Evolutionary conservation across 2,113 vertebrate species (phyloP).

Genomic region (Nicator chloris): DNA sequence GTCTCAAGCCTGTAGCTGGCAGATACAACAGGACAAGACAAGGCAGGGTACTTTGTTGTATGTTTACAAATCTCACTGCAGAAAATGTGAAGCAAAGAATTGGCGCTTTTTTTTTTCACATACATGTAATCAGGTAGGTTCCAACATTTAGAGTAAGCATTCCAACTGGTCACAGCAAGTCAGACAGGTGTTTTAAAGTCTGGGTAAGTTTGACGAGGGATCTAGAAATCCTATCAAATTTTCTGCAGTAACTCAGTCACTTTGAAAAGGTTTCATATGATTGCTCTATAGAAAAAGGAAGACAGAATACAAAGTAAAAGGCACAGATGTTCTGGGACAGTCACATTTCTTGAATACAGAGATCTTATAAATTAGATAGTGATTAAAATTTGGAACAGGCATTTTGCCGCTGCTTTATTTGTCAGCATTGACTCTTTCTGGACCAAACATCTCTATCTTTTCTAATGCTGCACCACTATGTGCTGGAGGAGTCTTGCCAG

Average conservation of each 20-base stretch:
- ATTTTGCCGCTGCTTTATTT: slow-evolving; percentile 27
- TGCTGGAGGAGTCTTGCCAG: slow-evolving; percentile 28
- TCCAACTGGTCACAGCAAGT: background rate
- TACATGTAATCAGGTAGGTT: background rate
- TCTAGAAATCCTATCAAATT: background rate
- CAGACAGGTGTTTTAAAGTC: background rate
- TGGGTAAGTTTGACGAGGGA: background rate
- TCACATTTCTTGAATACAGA: slow-evolving; percentile 7
- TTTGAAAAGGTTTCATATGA: background rate
- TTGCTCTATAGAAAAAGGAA: slow-evolving; percentile 16
- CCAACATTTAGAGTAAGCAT: background rate
- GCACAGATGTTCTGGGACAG: background rate
- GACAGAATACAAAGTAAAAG: slow-evolving; percentile 25
- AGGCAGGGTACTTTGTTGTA: background rate
- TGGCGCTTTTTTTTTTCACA: background rate
- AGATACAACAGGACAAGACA: background rate
- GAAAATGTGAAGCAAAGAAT: background rate
- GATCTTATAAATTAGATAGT: background rate
- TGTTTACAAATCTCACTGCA: background rate
- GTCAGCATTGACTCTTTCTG: background rate
- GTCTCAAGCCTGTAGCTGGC: background rate
- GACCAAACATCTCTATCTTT: slow-evolving; percentile 57
- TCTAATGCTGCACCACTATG: background rate
- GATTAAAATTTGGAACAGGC: background rate
- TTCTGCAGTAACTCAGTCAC: background rate